Conservation (phyloP, 2,797 vertebrate species). For the Mus minutoides region DNA sequence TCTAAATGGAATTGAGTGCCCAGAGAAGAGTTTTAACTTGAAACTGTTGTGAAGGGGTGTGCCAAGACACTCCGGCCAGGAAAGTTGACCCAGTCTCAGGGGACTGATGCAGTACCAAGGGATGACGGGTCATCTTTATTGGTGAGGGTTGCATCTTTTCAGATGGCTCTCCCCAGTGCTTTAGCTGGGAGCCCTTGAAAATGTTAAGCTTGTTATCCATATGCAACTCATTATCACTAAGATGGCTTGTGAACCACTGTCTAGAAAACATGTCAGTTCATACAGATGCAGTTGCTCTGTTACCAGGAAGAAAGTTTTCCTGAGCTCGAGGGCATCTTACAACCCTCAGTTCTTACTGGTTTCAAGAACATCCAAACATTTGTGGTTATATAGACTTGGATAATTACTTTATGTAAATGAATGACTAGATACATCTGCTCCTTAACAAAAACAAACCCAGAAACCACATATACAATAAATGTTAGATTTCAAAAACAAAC, state of each 20-base stretch:
- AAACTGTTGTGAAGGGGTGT: not conserved
- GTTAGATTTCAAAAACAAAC: not conserved
- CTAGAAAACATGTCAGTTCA: not conserved
- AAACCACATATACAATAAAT: conserved; percentile 32
- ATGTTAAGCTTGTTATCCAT: not conserved
- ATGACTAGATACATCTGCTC: conserved; percentile 14
- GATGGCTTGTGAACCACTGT: not conserved
- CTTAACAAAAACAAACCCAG: conserved; percentile 43
- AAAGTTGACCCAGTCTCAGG: not conserved
- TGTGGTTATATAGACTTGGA: conserved; percentile 17
- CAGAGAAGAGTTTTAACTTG: conserved; percentile 6
- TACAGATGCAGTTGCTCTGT: not conserved
- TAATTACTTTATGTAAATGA: conserved; percentile 48
- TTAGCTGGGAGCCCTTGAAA: not conserved
- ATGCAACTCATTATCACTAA: not conserved
- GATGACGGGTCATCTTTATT: not conserved
- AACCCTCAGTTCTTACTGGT: conserved; percentile 34
- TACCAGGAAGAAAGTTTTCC: conserved; percentile 26
- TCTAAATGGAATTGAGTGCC: not conserved
- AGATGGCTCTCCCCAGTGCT: not conserved
- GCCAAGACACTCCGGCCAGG: conserved; percentile 1
- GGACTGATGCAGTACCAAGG: not conserved
- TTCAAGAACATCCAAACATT: conserved; percentile 16
- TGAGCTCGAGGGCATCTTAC: conserved; percentile 7
- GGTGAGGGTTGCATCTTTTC: not conserved